Base-by-base conservation (phyloP, 2,113 vertebrate genomes). In the Dinomys branickii region DNA sequence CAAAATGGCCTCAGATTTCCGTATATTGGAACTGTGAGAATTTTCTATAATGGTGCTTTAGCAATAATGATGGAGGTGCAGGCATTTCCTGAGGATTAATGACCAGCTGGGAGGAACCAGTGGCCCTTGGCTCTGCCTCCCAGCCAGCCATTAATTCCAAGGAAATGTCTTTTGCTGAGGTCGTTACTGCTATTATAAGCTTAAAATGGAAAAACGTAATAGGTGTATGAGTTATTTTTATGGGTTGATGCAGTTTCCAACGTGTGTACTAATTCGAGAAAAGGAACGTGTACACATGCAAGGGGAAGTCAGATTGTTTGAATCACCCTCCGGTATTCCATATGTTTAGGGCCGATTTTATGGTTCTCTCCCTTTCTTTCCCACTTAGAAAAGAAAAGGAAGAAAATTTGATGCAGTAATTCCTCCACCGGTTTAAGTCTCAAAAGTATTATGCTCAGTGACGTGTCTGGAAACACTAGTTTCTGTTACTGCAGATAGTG, bases 1-100 rank as follows among this genome's bases (percentile, higher is more conserved):
- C 98, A 94, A 90, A 97, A 96, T 89, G 97, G 96, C 98, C 97
- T 98, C 98, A 94, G 91, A 90, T 98, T 98, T 97, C 98, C 94
- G 96, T 97, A 91, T 97, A 97, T 87, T 63, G 20, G 97, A 98
- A 94, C 96, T 96, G 93, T 98, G 98, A 96, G 95, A 93, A 86
- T 98, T 98, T 97, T 98, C 97, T 97, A 47, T 98, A 96, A 95
- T 97, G 94, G 85, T 96, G 52, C 63, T 96, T 81, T 88, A 97
- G 75, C 96, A 98, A 97, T 97, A 97, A 97, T 94, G 97, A 96
- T 94, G 98, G 97, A 97, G 92, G 89, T 84, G n/a, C 83, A 94
- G 97, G 89, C 96, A 98, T 98, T 98, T 98, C 98, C 97, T 98
- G 97, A 92, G 96, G 96, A 98, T 97, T 98, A 2, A 28, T 94